Conservation (phyloP, 2,888 invertebrate species). For the Iselma pallidipennis region DNA sequence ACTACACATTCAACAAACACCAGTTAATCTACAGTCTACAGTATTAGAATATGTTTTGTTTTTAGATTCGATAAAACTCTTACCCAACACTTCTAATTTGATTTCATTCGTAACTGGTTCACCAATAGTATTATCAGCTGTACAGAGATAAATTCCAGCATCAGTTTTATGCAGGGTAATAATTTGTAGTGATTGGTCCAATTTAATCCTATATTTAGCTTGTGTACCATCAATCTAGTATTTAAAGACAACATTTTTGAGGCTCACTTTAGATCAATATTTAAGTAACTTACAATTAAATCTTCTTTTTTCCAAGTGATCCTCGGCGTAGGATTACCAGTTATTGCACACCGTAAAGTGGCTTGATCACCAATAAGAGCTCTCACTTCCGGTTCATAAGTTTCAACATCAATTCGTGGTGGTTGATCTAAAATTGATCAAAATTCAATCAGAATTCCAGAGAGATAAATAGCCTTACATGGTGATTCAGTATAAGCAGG, state of each 20-base stretch:
- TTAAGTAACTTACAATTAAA: slow-evolving; percentile 62
- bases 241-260: slow-evolving; percentile 5
- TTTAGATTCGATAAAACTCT: slow-evolving; percentile 41
- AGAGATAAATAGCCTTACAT: slow-evolving; percentile 48
- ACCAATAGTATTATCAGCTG: slow-evolving; percentile 79
- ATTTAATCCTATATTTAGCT: slow-evolving; percentile 71
- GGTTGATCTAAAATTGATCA: slow-evolving; percentile 44
- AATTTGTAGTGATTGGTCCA: slow-evolving; percentile 76
- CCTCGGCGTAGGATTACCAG: slow-evolving; percentile 76
- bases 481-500: slow-evolving; percentile 53
- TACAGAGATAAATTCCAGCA: slow-evolving; percentile 83
- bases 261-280: not conserved
- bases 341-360: slow-evolving; percentile 73
- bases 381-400: slow-evolving; percentile 63
- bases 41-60: slow-evolving; percentile 2
- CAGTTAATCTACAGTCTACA: not conserved
- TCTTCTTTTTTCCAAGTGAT: slow-evolving; percentile 78
- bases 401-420: slow-evolving; percentile 50
- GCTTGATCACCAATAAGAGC: slow-evolving; percentile 75
- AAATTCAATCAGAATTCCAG: not conserved
- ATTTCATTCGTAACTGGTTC: slow-evolving; percentile 70
- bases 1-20: slow-evolving; percentile 11
- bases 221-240: slow-evolving; percentile 72
- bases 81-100: slow-evolving; percentile 74
- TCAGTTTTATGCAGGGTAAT: slow-evolving; percentile 79